Conservation (phyloP, 2,113 vertebrate genomes). For the Gopherus evgoodei region DNA sequence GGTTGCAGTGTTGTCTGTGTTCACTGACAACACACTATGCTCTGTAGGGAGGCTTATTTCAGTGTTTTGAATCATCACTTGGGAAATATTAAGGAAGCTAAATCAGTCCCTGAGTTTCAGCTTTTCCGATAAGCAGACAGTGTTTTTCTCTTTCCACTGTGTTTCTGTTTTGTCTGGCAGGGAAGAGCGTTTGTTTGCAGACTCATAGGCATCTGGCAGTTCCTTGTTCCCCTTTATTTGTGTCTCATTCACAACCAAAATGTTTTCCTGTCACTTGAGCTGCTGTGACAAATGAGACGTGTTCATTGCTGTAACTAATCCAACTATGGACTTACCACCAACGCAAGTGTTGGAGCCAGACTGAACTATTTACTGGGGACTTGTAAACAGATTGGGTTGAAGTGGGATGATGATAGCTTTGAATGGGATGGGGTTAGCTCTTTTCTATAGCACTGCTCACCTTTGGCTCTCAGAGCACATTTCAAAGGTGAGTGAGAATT, state of each 20-base stretch:
- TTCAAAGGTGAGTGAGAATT: neutral
- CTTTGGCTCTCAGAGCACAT: neutral
- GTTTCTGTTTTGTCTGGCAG: conserved; percentile 48
- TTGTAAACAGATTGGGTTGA: neutral
- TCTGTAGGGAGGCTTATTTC: neutral
- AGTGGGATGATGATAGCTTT: neutral
- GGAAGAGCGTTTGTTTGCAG: conserved; percentile 34
- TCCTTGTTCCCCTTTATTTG: conserved; percentile 7
- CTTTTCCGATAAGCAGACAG: conserved; percentile 26
- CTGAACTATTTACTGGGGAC: neutral
- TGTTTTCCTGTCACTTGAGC: conserved; percentile 39
- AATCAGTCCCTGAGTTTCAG: conserved; percentile 27
- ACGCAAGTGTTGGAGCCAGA: neutral
- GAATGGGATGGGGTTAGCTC: neutral
- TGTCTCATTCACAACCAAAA: conserved; percentile 30
- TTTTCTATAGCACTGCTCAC: neutral
- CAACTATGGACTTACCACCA: neutral
- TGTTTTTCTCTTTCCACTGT: conserved; percentile 15
- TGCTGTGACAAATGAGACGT: conserved; percentile 12
- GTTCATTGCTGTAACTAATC: conserved; percentile 20
- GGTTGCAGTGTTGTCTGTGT: neutral
- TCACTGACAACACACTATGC: neutral
- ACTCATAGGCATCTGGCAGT: neutral
- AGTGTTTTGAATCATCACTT: conserved; percentile 46
- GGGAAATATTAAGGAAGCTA: conserved; percentile 52